Evolutionary conservation across 2,113 vertebrate genomes (phyloP), one percentile per base, ranked within the genome.

Genomic region (Prochilodus magdalenae): DNA sequence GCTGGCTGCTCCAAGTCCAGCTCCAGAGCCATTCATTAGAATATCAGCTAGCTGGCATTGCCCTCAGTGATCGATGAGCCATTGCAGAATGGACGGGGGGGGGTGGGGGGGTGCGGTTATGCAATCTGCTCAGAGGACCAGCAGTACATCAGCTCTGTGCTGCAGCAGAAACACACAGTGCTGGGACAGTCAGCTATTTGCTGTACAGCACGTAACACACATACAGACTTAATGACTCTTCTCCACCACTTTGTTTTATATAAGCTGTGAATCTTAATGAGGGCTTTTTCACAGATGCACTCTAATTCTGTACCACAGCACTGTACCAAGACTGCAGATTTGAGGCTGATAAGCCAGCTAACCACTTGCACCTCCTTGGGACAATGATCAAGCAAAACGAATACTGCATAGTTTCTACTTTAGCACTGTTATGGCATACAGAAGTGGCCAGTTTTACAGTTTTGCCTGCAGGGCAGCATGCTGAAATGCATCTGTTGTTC

Each of bases 41-140:
- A 70, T 73, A 76, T 44, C 73, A 81, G 85, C 27, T 79, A 30
- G 22, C 79, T 81, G 78, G 78, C 71, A 65, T 44, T 55, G 77
- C 73, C 73, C 57, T 59, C 75, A 44, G 59, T 49, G 69, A 87
- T 85, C 74, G 73, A 87, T 87, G 40, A 73, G 27, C 47, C 15
- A 63, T 82, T 87, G 81, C 84, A 77, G 77, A 80, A 59, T 79
- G 57, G 57, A 26, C 6, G 3, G 53, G 27, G 27, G 26, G 14
- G 62, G 27, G 29, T 20, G 15, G 24, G 70, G 24, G 40, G n/a
- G 40, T 4, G 40, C 8, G 8, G 62, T 83, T 85, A 74, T 73
- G 73, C 83, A 85, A 85, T 82, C 57, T 59, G 29, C 81, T 73
- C 67, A 33, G 51, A 86, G 81, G 79, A 69, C 55, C 73, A 77